These are phyloP conservation scores for Hermetia illucens DNA, from an alignment of 1,140 invertebrate genomes.

Conservation along the genomic window DNA sequence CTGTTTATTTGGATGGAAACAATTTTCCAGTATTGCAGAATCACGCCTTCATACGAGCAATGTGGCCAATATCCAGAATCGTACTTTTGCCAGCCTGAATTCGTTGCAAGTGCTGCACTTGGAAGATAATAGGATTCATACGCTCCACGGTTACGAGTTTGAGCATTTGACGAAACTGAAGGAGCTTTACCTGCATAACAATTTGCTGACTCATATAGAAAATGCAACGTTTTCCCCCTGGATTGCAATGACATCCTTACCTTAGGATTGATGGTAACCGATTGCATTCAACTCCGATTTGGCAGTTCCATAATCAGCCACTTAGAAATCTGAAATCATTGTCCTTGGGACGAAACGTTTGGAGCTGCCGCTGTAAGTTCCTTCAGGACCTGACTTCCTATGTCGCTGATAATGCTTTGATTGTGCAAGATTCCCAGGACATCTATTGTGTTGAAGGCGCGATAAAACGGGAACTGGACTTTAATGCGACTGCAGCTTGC, in stretches of 20 bases:
- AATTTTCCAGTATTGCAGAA: constrained; percentile 68
- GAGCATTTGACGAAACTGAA: constrained; percentile 64
- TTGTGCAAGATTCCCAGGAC: constrained; percentile 59
- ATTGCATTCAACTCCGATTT: constrained; percentile 65
- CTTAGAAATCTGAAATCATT: constrained; percentile 48
- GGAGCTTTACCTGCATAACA: constrained; percentile 79
- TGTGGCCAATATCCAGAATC: constrained; percentile 76
- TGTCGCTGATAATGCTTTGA: constrained; percentile 64
- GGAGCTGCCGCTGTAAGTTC: constrained; percentile 83
- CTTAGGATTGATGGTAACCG: constrained; percentile 74
- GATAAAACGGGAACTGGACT: constrained; percentile 52
- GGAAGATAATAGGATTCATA: constrained; percentile 66
- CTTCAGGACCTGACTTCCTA: constrained; percentile 72
- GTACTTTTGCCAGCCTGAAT: constrained; percentile 79
- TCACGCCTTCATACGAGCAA: constrained; percentile 74
- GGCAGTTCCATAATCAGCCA: constrained; percentile 48
- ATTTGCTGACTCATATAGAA: constrained; percentile 59
- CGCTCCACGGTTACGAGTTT: constrained; percentile 79
- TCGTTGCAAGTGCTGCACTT: constrained; percentile 69
- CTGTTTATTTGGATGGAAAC: constrained; percentile 83
- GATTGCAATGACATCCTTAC: constrained; percentile 62
- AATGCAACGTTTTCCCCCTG: constrained; percentile 68
- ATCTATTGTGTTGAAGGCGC: constrained; percentile 58
- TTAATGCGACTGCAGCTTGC: constrained; percentile 61
- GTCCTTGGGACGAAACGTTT: constrained; percentile 64